Evolutionary conservation across 1,140 invertebrate species (phyloP).

Genomic region (Cherax destructor): DNA sequence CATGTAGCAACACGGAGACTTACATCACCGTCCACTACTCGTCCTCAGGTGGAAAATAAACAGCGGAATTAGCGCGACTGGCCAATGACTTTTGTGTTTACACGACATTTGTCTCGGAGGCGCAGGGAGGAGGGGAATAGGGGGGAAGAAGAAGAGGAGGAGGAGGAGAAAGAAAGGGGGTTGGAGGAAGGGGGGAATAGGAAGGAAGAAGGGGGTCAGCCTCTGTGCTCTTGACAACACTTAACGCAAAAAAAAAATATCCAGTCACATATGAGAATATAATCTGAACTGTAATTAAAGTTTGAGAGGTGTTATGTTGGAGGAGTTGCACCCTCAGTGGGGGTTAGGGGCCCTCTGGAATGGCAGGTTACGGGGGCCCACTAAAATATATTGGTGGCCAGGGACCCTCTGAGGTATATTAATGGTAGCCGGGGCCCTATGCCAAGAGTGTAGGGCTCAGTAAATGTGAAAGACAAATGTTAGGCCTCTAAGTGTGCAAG

Average conservation of each 20-base stretch:
- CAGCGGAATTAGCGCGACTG: not conserved
- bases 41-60: slow-evolving; percentile 16
- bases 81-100: not conserved
- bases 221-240: slow-evolving; percentile 16
- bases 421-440: not conserved
- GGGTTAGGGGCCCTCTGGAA: not conserved
- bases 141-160: no score
- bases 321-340: slow-evolving; percentile 14
- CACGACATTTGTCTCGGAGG: slow-evolving; percentile 8
- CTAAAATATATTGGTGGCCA: not conserved
- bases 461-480: no score
- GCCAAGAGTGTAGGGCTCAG: no score
- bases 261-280: slow-evolving; percentile 23
- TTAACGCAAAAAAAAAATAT: not conserved
- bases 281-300: slow-evolving; percentile 43
- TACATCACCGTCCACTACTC: slow-evolving; percentile 25
- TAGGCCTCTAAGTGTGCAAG: no score
- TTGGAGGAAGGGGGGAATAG: not conserved
- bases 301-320: slow-evolving; percentile 4
- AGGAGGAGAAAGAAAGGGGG: no score
- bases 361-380: no score
- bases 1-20: slow-evolving; percentile 2
- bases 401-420: not conserved
- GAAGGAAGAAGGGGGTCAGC: no score
- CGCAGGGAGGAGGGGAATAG: not conserved